Conservation (phyloP, 2,797 vertebrate genomes). For the Falco biarmicus region DNA sequence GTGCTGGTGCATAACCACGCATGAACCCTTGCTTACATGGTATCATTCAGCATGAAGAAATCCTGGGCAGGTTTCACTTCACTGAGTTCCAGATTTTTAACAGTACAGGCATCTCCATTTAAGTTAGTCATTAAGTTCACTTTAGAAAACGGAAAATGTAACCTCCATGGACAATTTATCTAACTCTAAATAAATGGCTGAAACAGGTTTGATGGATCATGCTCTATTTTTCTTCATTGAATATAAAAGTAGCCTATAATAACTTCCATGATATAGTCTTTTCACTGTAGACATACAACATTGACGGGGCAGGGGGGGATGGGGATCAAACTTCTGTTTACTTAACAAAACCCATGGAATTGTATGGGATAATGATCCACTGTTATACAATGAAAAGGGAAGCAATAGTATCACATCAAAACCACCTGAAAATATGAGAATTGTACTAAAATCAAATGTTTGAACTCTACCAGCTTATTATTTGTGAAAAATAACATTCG, state of each 20-base stretch:
- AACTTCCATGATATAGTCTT: neutral
- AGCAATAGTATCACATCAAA: neutral
- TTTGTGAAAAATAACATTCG: neutral
- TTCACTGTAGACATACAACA: neutral
- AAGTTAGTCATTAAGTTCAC: neutral
- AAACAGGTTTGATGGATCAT: neutral
- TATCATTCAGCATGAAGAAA: neutral
- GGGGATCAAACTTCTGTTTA: neutral
- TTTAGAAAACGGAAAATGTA: neutral
- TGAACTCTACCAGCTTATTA: neutral
- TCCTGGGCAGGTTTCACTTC: neutral
- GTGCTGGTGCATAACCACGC: neutral
- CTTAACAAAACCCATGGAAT: neutral
- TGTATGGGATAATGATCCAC: neutral
- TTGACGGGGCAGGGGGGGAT: neutral
- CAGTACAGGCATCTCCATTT: neutral
- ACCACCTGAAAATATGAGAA: neutral
- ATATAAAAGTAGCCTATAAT: neutral
- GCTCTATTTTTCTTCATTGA: neutral
- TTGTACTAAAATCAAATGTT: neutral
- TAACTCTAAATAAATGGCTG: neutral
- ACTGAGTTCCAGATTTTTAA: neutral
- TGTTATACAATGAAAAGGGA: neutral
- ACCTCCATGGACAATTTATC: neutral
- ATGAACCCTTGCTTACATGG: neutral